Conservation (phyloP, 1,140 invertebrate species). For the Drosophila miranda region DNA sequence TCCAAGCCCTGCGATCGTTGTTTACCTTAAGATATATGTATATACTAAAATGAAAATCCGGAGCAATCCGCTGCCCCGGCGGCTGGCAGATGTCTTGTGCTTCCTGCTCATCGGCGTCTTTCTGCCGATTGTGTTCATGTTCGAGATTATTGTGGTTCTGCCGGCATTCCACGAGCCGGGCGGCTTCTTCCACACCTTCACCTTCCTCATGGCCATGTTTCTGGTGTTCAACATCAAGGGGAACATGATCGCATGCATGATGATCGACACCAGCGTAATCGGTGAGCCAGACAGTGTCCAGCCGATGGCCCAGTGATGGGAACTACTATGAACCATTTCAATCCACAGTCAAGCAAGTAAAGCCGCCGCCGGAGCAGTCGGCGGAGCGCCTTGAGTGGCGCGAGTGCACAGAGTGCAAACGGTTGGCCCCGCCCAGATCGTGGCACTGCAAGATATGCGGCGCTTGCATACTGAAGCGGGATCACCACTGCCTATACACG, state of each 20-base stretch:
- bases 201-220: slow-evolving; percentile 85
- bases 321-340: too few relatives aligned
- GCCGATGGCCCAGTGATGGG: too few relatives aligned
- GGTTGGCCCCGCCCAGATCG: slow-evolving; percentile 90
- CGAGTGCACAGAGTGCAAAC: slow-evolving; percentile 83
- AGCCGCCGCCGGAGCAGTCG: slow-evolving; percentile 8
- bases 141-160: slow-evolving; percentile 87
- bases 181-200: slow-evolving; percentile 62
- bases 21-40: slow-evolving; percentile 23
- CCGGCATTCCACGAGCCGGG: slow-evolving; percentile 84
- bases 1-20: slow-evolving; percentile 19
- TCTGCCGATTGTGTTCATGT: slow-evolving; percentile 70
- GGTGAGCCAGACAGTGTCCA: slow-evolving; percentile 31
- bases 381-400: slow-evolving; percentile 32
- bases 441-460: slow-evolving; percentile 94
- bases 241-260: slow-evolving; percentile 72
- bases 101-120: slow-evolving; percentile 67
- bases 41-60: slow-evolving; percentile 48
- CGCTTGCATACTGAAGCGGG: slow-evolving; percentile 93
- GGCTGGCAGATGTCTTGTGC: slow-evolving; percentile 61
- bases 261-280: slow-evolving; percentile 68
- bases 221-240: slow-evolving; percentile 86
- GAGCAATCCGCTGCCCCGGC: slow-evolving; percentile 65
- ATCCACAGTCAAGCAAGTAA: slow-evolving; percentile 21
- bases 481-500: slow-evolving; percentile 97